These are phyloP conservation scores for Macrotrachela quadricornifera DNA, from an alignment of 1,140 invertebrate genomes.

Conservation along the genomic window DNA sequence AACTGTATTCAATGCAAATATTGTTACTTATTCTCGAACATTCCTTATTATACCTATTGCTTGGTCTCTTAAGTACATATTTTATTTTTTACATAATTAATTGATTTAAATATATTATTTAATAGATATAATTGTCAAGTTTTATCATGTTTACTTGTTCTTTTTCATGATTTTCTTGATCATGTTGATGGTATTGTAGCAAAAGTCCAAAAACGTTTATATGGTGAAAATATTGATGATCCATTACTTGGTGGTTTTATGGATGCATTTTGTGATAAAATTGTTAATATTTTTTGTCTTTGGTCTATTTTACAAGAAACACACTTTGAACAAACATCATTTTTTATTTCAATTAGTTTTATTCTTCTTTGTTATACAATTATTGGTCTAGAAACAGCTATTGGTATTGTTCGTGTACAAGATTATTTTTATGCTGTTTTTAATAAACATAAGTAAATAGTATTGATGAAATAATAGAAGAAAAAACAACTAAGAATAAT, in stretches of 20 bases:
- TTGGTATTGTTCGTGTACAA: slow-evolving; percentile 21
- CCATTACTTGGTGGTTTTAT: slow-evolving; percentile 19
- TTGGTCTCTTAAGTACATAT: slow-evolving; percentile 15
- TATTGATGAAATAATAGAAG: too few species aligned
- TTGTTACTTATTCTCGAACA: slow-evolving; percentile 16
- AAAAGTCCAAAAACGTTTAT: slow-evolving; percentile 15
- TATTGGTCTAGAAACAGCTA: slow-evolving; percentile 18
- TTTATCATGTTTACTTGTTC: slow-evolving; percentile 13
- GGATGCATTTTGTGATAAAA: slow-evolving; percentile 23
- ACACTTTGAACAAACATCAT: slow-evolving; percentile 15
- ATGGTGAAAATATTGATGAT: slow-evolving; percentile 15
- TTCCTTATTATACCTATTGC: slow-evolving; percentile 17
- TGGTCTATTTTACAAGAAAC: slow-evolving; percentile 20
- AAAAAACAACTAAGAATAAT: too few species aligned
- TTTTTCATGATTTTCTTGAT: slow-evolving; percentile 18
- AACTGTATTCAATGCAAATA: slow-evolving; percentile 16
- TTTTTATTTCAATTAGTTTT: slow-evolving; percentile 11
- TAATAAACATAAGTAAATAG: neutral
- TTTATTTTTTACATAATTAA: too few species aligned
- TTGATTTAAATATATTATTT: too few species aligned
- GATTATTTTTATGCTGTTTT: slow-evolving; percentile 20
- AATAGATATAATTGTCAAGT: slow-evolving; percentile 14
- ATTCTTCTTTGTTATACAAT: slow-evolving; percentile 13
- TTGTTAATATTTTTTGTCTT: slow-evolving; percentile 19
- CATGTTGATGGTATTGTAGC: slow-evolving; percentile 21